A percentile compares a stretch with the other conserved stretches of the same genome.
Conservation (phyloP, 2,113 vertebrate species). For the Theristicus caerulescens region DNA sequence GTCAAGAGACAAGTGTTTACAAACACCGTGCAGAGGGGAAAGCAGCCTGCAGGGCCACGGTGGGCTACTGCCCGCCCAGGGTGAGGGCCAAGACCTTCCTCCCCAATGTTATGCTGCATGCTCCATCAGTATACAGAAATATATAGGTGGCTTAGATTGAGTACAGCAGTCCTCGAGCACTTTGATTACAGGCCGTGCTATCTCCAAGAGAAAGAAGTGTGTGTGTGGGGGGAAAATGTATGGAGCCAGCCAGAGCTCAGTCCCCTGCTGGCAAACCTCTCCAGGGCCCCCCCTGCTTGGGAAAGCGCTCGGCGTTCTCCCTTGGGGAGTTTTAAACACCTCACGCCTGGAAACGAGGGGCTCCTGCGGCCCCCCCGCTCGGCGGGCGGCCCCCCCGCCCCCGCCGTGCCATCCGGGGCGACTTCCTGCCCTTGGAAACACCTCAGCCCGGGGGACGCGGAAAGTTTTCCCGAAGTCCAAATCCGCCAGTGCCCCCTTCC, state of each 20-base stretch:
- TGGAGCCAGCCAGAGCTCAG: background rate
- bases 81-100: background rate
- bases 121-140: background rate
- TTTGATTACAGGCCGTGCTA: background rate
- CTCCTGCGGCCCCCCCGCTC: background rate
- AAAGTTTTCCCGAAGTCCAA: slow-evolving; percentile 42
- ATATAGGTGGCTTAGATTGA: background rate
- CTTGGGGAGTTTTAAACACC: background rate
- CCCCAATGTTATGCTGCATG: background rate
- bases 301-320: background rate
- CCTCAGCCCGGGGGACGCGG: background rate
- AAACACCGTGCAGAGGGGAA: background rate
- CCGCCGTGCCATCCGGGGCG: background rate
- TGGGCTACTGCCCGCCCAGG: background rate
- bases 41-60: background rate
- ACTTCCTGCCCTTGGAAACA: slow-evolving; percentile 52
- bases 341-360: background rate
- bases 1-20: background rate
- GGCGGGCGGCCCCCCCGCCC: background rate
- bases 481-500: slow-evolving; percentile 34
- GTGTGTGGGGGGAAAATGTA: no score
- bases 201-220: background rate
- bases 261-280: background rate
- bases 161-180: background rate
- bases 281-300: background rate